phyloP scores from a whole-genome alignment of 2,113 vertebrate species.

The Mustelus asterias region DNA sequence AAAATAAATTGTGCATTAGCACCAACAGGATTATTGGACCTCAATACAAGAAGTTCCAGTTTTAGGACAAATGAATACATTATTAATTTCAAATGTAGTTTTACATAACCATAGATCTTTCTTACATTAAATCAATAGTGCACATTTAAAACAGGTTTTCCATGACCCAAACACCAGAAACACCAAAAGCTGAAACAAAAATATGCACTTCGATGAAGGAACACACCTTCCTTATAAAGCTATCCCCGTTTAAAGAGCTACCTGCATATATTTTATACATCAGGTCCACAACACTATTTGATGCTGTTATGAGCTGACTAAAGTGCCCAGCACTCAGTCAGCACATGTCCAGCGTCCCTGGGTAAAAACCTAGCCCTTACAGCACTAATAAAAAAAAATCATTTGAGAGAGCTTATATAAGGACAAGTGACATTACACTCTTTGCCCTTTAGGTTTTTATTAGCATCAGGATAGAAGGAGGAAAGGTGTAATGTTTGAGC shows the following conservation, averaged over 20 bases:
- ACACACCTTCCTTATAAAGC: neutral
- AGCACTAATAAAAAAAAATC: neutral
- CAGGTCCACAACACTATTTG: neutral
- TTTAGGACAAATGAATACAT: neutral
- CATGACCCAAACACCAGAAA: neutral
- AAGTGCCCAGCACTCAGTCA: neutral
- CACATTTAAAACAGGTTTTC: neutral
- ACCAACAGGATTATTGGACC: neutral
- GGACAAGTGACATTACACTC: neutral
- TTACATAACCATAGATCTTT: neutral
- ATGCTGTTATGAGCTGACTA: neutral
- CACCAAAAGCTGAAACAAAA: neutral
- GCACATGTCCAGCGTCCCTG: neutral
- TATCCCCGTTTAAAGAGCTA: neutral
- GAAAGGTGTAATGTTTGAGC: neutral
- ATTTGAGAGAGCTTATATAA: neutral
- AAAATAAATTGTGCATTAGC: neutral
- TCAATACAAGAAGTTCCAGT: neutral
- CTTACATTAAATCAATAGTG: neutral
- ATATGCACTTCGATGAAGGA: neutral
- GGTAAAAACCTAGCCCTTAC: neutral
- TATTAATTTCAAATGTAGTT: conserved; percentile 2
- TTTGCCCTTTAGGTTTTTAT: neutral
- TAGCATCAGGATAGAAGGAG: neutral
- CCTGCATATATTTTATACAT: neutral